These are phyloP conservation scores for Abramis brama DNA, from an alignment of 2,113 vertebrate genomes.

Conservation along the genomic window DNA sequence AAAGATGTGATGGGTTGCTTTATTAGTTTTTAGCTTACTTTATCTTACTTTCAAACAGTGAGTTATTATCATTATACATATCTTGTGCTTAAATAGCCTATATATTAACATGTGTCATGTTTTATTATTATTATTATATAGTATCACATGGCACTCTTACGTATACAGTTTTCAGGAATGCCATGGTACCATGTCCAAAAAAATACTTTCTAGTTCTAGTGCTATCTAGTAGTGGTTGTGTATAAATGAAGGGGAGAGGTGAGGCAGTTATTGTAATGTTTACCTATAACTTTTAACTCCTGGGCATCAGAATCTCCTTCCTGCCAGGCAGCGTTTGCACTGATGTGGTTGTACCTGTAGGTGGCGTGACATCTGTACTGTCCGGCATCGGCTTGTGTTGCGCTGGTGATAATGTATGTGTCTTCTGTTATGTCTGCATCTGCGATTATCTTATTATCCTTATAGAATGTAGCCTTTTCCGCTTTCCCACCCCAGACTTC, in stretches of 20 bases:
- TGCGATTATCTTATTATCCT: fast-evolving
- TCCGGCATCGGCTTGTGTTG: not conserved
- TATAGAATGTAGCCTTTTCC: not conserved
- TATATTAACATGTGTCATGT: not conserved
- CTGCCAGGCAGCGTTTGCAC: fast-evolving
- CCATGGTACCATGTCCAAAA: not conserved
- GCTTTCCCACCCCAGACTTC: slow-evolving; percentile 34
- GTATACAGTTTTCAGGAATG: not conserved
- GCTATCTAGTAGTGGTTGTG: not conserved
- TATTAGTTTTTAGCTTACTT: not conserved
- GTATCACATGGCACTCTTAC: too few relatives aligned
- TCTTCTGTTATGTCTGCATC: fast-evolving
- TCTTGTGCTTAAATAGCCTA: not conserved
- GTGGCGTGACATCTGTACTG: slow-evolving; percentile 48
- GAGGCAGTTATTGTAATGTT: not conserved
- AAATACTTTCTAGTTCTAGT: not conserved
- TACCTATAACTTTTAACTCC: slow-evolving; percentile 54
- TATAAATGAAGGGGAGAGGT: not conserved
- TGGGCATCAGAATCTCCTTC: slow-evolving; percentile 32
- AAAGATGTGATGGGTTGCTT: not conserved
- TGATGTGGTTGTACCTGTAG: slow-evolving; percentile 32
- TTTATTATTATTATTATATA: not conserved
- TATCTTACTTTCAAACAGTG: too few relatives aligned
- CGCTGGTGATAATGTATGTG: not conserved
- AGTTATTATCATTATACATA: too few relatives aligned